Conservation (phyloP, 2,113 vertebrate species). For the Neomonachus schauinslandi region DNA sequence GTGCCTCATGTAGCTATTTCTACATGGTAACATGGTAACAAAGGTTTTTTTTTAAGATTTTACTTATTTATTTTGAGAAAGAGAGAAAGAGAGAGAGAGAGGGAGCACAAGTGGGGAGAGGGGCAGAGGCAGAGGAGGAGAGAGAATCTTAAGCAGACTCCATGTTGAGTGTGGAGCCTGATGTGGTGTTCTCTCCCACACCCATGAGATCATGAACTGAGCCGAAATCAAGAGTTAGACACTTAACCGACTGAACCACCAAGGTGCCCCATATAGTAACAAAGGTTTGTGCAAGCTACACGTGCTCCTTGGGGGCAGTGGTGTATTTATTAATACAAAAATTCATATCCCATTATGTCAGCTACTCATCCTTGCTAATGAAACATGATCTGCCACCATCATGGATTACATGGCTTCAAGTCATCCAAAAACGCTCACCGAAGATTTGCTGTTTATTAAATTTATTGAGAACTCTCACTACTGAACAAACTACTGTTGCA, state of each 20-base stretch:
- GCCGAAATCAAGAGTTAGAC: not conserved
- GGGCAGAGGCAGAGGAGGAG: not conserved
- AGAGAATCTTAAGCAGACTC: not conserved
- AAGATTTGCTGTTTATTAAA: slow-evolving; percentile 25
- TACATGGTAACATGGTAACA: not conserved
- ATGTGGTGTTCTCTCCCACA: not conserved
- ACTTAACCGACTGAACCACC: not conserved
- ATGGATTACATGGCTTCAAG: not conserved
- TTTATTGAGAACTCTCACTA: not conserved
- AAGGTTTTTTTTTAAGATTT: not conserved
- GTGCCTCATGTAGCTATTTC: not conserved
- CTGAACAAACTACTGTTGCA: not conserved
- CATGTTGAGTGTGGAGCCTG: not conserved
- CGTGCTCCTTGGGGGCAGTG: not conserved
- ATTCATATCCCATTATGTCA: not conserved
- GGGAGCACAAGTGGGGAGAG: not conserved
- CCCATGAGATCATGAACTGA: not conserved
- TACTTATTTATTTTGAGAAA: not conserved
- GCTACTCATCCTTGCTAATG: not conserved
- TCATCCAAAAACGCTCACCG: slow-evolving; percentile 10
- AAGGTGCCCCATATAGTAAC: not conserved
- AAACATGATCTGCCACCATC: not conserved
- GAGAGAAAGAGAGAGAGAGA: too few relatives aligned
- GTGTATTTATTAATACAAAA: slow-evolving; percentile 12
- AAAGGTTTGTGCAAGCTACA: not conserved